Evolutionary conservation across 2,888 invertebrate species (phyloP).

Genomic region (Rotaria macrura): DNA sequence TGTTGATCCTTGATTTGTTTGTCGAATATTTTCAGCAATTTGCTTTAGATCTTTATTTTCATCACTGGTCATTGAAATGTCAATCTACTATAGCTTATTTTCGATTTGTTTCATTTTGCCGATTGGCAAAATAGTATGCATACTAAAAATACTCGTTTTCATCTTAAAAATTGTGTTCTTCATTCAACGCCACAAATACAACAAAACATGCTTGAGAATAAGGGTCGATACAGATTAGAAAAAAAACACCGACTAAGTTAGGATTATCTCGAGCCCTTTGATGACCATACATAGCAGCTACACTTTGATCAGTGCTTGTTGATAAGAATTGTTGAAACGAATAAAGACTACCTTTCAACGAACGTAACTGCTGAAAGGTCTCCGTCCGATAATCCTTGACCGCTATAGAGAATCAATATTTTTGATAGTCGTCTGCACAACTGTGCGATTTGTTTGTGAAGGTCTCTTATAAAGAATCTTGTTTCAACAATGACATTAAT

Average conservation of each 20-base stretch:
- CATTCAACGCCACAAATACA: not conserved
- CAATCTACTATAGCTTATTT: not conserved
- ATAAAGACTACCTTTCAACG: not conserved
- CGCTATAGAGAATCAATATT: not conserved
- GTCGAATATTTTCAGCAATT: not conserved
- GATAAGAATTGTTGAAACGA: not conserved
- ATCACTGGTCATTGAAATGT: not conserved
- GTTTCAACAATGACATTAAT: not conserved
- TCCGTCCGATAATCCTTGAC: not conserved
- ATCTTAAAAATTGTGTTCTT: not conserved
- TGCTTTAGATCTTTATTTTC: not conserved
- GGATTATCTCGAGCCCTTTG: not conserved
- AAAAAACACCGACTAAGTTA: not conserved
- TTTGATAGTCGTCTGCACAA: not conserved
- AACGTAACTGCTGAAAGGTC: not conserved
- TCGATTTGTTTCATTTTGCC: not conserved
- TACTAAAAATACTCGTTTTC: not conserved
- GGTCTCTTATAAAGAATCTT: not conserved
- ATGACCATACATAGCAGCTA: not conserved
- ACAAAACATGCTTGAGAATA: rapidly evolving
- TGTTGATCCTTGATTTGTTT: not conserved
- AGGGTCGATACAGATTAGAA: not conserved
- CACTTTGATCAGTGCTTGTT: not conserved
- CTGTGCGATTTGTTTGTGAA: not conserved
- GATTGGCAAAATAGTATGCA: not conserved